Conservation (phyloP, 2,113 vertebrate species). For the Anarrhichthys ocellatus region DNA sequence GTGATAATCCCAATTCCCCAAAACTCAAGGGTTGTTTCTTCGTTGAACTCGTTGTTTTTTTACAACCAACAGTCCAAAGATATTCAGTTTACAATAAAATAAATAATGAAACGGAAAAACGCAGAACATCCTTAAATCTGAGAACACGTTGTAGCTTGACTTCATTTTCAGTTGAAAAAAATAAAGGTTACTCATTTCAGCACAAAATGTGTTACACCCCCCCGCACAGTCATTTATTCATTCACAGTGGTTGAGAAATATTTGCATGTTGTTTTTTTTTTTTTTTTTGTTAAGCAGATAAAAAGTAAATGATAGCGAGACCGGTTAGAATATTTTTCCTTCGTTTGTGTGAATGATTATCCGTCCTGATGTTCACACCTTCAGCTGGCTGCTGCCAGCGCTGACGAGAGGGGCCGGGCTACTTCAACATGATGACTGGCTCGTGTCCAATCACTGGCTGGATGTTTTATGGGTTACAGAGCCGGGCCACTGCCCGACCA, state of each 20-base stretch:
- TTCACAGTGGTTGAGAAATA: neutral
- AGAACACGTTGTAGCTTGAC: neutral
- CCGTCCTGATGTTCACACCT: constrained; percentile 24
- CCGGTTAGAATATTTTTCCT: neutral
- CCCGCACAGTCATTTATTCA: neutral
- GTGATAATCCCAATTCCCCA: neutral
- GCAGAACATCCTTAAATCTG: neutral
- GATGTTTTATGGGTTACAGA: constrained; percentile 12
- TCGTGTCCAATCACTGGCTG: constrained; percentile 18
- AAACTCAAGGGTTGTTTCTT: neutral
- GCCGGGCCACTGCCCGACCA: neutral
- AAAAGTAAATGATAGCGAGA: neutral
- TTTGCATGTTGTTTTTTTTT: neutral
- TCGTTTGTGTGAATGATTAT: constrained; percentile 37
- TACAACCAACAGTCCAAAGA: neutral
- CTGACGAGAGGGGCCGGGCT: neutral
- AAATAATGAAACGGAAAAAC: neutral
- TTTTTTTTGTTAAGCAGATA: neutral
- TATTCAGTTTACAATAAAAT: neutral
- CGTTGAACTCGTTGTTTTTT: neutral
- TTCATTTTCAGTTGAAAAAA: neutral
- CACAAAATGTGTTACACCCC: neutral
- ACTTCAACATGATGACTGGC: constrained; percentile 19
- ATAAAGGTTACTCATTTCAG: neutral
- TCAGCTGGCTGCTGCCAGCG: neutral